Percentiles rank a stretch among this genome's conserved stretches.
Evolutionary conservation across 2,888 invertebrate species (phyloP).

Genomic region (Ryuthela nishihirai): DNA sequence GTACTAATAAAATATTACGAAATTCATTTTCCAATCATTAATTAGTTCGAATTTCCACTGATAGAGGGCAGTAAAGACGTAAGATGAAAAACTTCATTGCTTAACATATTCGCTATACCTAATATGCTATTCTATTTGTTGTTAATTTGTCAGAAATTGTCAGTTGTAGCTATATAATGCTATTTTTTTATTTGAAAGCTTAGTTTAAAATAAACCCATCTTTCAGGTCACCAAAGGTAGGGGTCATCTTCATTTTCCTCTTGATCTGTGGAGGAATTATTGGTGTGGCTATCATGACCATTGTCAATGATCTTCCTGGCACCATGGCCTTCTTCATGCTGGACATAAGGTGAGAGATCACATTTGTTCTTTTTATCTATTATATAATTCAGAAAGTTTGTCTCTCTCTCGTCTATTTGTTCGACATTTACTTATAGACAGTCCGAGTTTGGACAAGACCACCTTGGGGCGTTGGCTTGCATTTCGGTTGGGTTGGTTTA

Average conservation of each 20-base stretch:
- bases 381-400: background rate
- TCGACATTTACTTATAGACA: background rate
- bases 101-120: no score
- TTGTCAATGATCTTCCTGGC: constrained; percentile 16
- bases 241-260: constrained; percentile 1
- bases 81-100: no score
- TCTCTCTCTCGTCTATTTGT: background rate
- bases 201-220: background rate
- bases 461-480: no score
- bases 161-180: background rate
- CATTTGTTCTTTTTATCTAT: background rate
- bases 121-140: no score
- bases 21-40: no score
- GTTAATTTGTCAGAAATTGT: background rate
- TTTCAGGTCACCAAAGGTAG: constrained; percentile 11
- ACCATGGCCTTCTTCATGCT: constrained; percentile 26
- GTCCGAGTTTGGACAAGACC: no score
- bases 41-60: no score
- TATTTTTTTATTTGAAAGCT: background rate
- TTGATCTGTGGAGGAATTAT: constrained; percentile 11
- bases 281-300: constrained; percentile 17
- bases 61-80: no score
- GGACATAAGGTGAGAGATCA: constrained; percentile 1
- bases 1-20: no score
- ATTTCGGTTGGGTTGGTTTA: no score